These are phyloP conservation scores for Leptopilina drosophilae DNA, from an alignment of 2,888 invertebrate species.

Conservation along the genomic window DNA sequence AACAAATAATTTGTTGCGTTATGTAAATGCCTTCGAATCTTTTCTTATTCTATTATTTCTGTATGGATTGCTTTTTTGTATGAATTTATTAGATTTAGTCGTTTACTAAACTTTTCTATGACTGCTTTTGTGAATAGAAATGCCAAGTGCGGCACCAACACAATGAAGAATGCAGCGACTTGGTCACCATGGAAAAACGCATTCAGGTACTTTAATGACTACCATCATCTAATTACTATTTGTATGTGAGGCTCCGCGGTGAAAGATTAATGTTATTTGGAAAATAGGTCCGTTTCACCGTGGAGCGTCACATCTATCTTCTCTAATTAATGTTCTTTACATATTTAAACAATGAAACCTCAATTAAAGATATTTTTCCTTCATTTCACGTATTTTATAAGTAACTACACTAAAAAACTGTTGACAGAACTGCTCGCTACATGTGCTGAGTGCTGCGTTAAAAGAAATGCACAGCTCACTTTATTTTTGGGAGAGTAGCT, in stretches of 20 bases:
- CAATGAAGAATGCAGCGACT: conserved; percentile 95
- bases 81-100: conserved; percentile 12
- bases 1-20: conserved; percentile 43
- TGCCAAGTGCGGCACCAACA: conserved; percentile 94
- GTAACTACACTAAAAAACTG: no score
- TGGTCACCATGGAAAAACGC: conserved; percentile 95
- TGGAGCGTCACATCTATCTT: no score
- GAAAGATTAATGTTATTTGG: no score
- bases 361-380: no score
- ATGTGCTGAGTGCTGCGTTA: no score
- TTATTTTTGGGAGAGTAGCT: no score
- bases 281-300: no score
- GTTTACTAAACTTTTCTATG: conserved; percentile 66
- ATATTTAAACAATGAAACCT: not conserved
- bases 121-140: conserved; percentile 81
- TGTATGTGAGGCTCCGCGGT: no score
- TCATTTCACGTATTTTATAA: no score
- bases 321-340: not conserved
- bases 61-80: conserved; percentile 21
- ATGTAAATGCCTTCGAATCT: conserved; percentile 43
- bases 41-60: not conserved
- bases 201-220: conserved; percentile 80
- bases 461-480: no score
- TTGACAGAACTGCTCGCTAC: no score
- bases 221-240: conserved; percentile 53